A percentile compares a stretch with the other conserved stretches of the same genome.
These are phyloP conservation scores for Papilio dardanus DNA, from an alignment of 1,140 invertebrate genomes.

Conservation along the genomic window DNA sequence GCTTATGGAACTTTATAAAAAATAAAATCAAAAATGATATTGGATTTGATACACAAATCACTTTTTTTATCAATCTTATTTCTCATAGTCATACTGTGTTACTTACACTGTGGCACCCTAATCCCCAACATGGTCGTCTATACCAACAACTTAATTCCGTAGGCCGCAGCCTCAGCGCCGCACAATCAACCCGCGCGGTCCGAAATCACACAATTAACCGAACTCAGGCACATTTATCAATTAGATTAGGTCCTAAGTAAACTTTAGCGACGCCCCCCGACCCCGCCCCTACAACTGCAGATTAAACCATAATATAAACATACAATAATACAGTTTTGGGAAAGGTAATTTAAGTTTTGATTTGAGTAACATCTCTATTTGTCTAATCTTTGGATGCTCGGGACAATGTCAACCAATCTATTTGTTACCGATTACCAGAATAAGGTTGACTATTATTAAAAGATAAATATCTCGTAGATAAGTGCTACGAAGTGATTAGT, in stretches of 20 bases:
- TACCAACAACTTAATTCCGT: constrained; percentile 33
- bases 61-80: neutral
- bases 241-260: constrained; percentile 52
- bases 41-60: neutral
- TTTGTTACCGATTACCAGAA: neutral
- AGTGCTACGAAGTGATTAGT: neutral
- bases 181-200: constrained; percentile 30
- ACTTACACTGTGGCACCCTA: neutral
- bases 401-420: neutral
- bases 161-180: constrained; percentile 31
- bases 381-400: neutral
- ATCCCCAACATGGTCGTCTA: constrained; percentile 13
- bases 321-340: constrained; percentile 4
- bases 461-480: too few species aligned
- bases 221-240: constrained; percentile 48
- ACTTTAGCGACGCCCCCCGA: constrained; percentile 38
- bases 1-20: neutral
- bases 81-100: neutral
- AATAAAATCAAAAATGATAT: neutral
- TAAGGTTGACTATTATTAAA: too few species aligned
- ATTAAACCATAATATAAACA: constrained; percentile 20
- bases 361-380: constrained; percentile 1
- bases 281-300: constrained; percentile 7
- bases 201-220: constrained; percentile 46
- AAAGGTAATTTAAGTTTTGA: constrained; percentile 14